A percentile compares a stretch with the other conserved stretches of the same genome.
These are phyloP conservation scores for Rynchops niger DNA, from an alignment of 2,113 vertebrate genomes.

Conservation along the genomic window DNA sequence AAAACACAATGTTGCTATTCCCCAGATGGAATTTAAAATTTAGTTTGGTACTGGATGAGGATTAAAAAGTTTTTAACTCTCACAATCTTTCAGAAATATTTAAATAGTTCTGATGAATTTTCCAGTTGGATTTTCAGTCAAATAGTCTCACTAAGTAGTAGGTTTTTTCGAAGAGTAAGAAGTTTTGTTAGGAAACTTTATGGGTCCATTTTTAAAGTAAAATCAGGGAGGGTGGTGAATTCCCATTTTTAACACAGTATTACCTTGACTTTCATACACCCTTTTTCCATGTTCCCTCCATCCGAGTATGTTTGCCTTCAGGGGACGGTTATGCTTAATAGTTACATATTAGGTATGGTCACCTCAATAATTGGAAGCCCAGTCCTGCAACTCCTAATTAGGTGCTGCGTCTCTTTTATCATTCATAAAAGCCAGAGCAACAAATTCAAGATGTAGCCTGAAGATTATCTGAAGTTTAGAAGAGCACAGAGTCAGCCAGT, in stretches of 20 bases:
- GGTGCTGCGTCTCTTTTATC: not conserved
- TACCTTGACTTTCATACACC: not conserved
- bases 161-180: not conserved
- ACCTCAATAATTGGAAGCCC: not conserved
- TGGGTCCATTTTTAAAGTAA: not conserved
- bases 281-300: not conserved
- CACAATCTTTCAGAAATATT: not conserved
- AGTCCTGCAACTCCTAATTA: not conserved
- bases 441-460: not conserved
- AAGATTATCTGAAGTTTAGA: not conserved
- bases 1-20: not conserved
- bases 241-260: not conserved
- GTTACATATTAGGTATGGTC: not conserved
- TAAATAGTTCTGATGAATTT: not conserved
- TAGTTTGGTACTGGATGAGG: not conserved
- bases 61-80: not conserved
- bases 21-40: not conserved
- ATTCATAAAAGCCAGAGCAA: not conserved
- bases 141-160: not conserved
- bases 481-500: not conserved
- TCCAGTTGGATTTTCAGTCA: not conserved
- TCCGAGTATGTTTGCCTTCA: not conserved
- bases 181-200: not conserved
- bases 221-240: not conserved
- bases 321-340: not conserved